Base-by-base conservation (phyloP, 2,888 invertebrate species). In the Tryphoninae sp. region DNA sequence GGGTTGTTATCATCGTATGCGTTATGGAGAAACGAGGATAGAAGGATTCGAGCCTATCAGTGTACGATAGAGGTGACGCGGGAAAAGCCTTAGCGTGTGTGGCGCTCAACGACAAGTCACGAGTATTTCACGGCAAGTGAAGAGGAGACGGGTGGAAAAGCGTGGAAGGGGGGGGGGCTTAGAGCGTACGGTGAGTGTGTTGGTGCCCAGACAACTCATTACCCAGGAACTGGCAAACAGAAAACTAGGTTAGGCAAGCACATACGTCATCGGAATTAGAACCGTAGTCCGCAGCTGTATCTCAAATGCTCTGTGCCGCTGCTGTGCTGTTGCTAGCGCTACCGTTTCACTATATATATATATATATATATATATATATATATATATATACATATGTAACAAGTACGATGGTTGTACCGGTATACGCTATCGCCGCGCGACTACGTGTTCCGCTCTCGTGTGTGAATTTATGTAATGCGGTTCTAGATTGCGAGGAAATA, bases 241-340 rank as follows among this genome's bases (percentile, higher is more conserved):
- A 90, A 90, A 90, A 90, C 90, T 90, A 86, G 90, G 90, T 90
- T 89, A 89, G 86, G 88, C 89, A 89, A 90, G 88, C 89, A 89
- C 89, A 89, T 90, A 89, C 88, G 90, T 90, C 90, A 90, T 90
- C 88, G 89, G 90, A 90, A 90, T 90, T 90, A 90, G 90, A 89
- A 89, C 86, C 87, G 88, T 87, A 88, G 89, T 88, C 87, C 88
- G 87, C 86, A 87, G 86, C 84, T 89, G 89, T 89, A 90, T 90
- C 89, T 89, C 89, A 88, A 90, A 88, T 89, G 87, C 64, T 55
- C 55, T 40, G 55, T 71, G 64, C 62, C 62, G 8, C 64, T 88
- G 88, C 86, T 87, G 55, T 72, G 68, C 78, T 71, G 78, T 67
- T 76, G 73, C 74, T 69, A 58, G 69, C 58, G 26, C 23, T 59